Conservation (phyloP, 2,888 invertebrate species). For the Sphecodes monilicornis region DNA sequence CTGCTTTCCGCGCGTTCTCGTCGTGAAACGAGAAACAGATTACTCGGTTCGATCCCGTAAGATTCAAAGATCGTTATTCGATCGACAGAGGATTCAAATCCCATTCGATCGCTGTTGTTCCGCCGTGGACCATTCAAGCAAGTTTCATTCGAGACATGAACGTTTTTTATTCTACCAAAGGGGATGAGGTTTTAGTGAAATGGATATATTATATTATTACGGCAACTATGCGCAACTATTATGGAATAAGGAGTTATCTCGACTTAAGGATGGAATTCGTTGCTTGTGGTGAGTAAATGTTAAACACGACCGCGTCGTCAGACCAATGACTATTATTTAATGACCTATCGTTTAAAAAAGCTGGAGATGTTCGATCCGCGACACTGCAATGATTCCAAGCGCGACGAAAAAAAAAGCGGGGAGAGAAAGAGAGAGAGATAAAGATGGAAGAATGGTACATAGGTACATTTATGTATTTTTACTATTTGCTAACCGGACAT, state of each 20-base stretch:
- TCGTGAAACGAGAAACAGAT: neutral
- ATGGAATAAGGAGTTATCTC: conserved; percentile 59
- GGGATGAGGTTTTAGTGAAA: conserved; percentile 61
- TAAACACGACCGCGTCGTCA: conserved; percentile 78
- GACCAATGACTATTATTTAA: conserved; percentile 83
- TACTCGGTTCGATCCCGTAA: neutral
- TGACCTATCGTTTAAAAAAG: conserved; percentile 73
- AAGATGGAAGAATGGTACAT: conserved; percentile 51
- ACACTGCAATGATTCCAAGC: conserved; percentile 67
- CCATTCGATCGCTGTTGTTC: conserved; percentile 10
- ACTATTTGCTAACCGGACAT: conserved; percentile 77
- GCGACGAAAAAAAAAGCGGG: conserved; percentile 56
- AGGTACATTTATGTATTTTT: conserved; percentile 79
- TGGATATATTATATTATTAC: conserved; percentile 46
- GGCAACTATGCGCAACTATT: conserved; percentile 59
- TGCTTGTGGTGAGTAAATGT: conserved; percentile 60
- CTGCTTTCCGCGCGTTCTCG: conserved; percentile 16
- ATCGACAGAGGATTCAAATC: conserved; percentile 14
- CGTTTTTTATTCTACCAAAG: conserved; percentile 67
- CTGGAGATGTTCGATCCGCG: conserved; percentile 65
- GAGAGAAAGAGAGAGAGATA: neutral
- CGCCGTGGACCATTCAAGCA: conserved; percentile 37
- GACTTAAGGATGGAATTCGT: conserved; percentile 57
- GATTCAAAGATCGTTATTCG: neutral
- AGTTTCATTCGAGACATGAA: conserved; percentile 26